Conservation (phyloP, 2,888 invertebrate genomes). For the Athetis lepigone region DNA sequence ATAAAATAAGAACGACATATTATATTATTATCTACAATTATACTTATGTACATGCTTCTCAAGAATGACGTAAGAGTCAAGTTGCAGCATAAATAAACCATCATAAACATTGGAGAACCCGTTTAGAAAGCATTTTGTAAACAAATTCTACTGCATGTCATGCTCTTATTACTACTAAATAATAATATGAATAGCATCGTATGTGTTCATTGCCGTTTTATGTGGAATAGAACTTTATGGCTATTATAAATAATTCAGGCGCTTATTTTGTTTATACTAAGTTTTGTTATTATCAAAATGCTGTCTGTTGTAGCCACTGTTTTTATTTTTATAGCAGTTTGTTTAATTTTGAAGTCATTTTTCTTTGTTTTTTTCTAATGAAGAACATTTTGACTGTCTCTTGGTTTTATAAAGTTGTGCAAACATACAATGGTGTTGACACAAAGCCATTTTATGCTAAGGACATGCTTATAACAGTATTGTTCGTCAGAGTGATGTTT, state of each 20-base stretch:
- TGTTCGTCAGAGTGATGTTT: no score
- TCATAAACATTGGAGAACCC: slow-evolving; percentile 65
- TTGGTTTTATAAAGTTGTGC: no score
- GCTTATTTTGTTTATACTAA: slow-evolving; percentile 22
- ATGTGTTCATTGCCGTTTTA: slow-evolving; percentile 31
- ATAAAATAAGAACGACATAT: no score
- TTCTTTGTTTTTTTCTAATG: no score
- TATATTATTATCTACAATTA: no score
- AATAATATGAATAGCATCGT: slow-evolving; percentile 39
- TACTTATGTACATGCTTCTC: slow-evolving; percentile 38
- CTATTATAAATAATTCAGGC: slow-evolving; percentile 44
- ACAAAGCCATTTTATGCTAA: no score
- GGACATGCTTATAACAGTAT: no score
- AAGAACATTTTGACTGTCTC: no score
- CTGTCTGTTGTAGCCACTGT: no score
- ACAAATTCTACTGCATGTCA: slow-evolving; percentile 53
- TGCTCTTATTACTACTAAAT: slow-evolving; percentile 48
- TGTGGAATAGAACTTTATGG: slow-evolving; percentile 28
- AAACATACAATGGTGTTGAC: no score
- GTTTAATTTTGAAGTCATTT: no score
- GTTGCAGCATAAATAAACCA: slow-evolving; percentile 66
- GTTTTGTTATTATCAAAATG: not conserved
- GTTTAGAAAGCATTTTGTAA: slow-evolving; percentile 64
- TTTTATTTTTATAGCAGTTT: not conserved
- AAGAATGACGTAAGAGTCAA: slow-evolving; percentile 49